Evolutionary conservation across 2,888 invertebrate genomes (phyloP).

Genomic region (Allacma fusca): DNA sequence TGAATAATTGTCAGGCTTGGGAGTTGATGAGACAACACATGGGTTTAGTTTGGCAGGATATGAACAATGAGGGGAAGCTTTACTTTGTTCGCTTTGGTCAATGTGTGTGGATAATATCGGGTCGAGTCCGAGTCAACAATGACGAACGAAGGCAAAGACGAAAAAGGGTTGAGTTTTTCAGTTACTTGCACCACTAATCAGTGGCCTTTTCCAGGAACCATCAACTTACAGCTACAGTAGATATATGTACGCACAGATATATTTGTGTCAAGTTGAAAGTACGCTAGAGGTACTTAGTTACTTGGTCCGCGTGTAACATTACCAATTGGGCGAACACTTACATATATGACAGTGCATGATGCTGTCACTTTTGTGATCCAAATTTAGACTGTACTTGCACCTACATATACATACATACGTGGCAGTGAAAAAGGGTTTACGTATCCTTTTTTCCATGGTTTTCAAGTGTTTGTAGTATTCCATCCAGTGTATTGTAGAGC

Average conservation of each 20-base stretch:
- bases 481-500: too few species aligned
- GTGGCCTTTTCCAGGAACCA: neutral
- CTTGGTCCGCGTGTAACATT: constrained; percentile 2
- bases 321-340: neutral
- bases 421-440: neutral
- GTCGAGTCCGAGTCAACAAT: constrained; percentile 5
- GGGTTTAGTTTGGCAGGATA: constrained; percentile 13
- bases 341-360: neutral
- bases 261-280: neutral
- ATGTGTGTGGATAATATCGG: constrained; percentile 8
- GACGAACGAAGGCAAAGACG: constrained; percentile 9
- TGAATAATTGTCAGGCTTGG: constrained; percentile 21
- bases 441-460: too few species aligned
- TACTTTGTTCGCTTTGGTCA: constrained; percentile 19
- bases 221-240: neutral
- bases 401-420: neutral
- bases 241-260: neutral
- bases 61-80: constrained; percentile 10
- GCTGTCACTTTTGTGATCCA: constrained; percentile 10
- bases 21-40: constrained; percentile 17
- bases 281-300: neutral
- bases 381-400: neutral
- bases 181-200: constrained; percentile 4
- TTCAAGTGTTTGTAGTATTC: too few species aligned
- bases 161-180: constrained; percentile 6